Evolutionary conservation across 2,888 invertebrate species (phyloP), one percentile per base, ranked within the genome.

Genomic region (Caenorhabditis sp.): DNA sequence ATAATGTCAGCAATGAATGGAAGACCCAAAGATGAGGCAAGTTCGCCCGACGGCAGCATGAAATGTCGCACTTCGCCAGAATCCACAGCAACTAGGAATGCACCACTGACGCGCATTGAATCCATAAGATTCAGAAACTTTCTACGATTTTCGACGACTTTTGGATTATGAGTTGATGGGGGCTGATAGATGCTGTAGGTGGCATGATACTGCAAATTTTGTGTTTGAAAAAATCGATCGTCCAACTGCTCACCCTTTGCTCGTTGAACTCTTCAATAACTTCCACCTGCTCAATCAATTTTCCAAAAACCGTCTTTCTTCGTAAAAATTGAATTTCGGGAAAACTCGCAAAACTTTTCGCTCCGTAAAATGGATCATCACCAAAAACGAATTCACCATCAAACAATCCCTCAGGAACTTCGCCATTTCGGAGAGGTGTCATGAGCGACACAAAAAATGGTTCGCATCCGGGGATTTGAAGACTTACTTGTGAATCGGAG

Each of bases 11-110:
- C 31, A 7, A 54, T 4, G 10, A 57, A 43, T 1, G 71, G 67
- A 4, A 71, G 49, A 1, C 71, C 71, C 49, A 71, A 67, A 4
- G 63, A 59, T 2, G 67, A 17, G 20, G 71, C 38, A 25, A 67
- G 10, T 12, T 63, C 27, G 25, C 71, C 71, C 14, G 67, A 53
- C 5, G 67, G 67, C 1, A 71, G 2, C 14, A 67, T 56, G 25
- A 63, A 67, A 14, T 63, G 31, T 4, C 27, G 56, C 26, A 26
- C 14, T 56, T 56, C 23, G 17, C 26, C 12, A 3, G 49, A 2
- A 23, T 43, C 59, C 21, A 49, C 27, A 5, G 14, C 38, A 1
- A 31, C 21, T 2, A 25, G 2, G n/a, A 36, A 58, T 38, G 14
- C 43, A 43, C 43, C 43, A 14, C 14, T 17, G 3, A 43, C 43